Evolutionary conservation across 2,113 vertebrate species (phyloP).

Genomic region (Anoplopoma fimbria): DNA sequence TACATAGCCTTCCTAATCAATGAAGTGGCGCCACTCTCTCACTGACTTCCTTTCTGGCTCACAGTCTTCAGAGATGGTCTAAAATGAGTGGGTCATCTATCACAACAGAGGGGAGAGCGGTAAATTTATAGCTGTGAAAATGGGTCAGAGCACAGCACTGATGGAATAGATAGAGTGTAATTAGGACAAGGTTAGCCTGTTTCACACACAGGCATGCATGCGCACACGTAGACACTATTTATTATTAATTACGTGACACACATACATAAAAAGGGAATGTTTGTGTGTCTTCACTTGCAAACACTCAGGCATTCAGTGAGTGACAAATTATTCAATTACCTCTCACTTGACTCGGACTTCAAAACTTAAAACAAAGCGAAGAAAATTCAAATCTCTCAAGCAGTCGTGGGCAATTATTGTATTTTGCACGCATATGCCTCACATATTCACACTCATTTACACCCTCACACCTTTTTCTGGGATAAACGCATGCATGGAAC

Average conservation of each 20-base stretch:
- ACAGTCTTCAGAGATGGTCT: conserved; percentile 76
- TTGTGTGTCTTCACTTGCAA: not conserved
- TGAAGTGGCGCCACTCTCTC: conserved; percentile 55
- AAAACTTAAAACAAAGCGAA: conserved; percentile 26
- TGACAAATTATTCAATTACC: conserved; percentile 42
- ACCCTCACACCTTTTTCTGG: conserved; percentile 43
- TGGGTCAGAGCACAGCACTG: conserved; percentile 77
- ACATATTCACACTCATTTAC: conserved; percentile 49
- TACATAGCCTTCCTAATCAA: conserved; percentile 20
- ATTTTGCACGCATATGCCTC: conserved; percentile 10
- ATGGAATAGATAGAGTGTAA: conserved; percentile 78
- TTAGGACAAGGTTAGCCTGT: conserved; percentile 83
- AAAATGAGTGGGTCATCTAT: conserved; percentile 80
- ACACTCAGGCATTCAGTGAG: conserved; percentile 32
- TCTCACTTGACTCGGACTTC: conserved; percentile 12
- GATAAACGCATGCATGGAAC: conserved; percentile 19
- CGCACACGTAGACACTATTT: conserved; percentile 28
- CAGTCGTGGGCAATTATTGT: conserved; percentile 15
- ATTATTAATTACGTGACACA: conserved; percentile 50
- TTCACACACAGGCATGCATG: conserved; percentile 20
- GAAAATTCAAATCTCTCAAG: conserved; percentile 15
- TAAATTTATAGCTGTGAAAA: conserved; percentile 83
- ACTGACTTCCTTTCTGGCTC: conserved; percentile 63
- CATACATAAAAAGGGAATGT: conserved; percentile 5
- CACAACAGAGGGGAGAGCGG: conserved; percentile 74